Base-by-base conservation (phyloP, 1,140 invertebrate genomes). In the Danaus plexippus region DNA sequence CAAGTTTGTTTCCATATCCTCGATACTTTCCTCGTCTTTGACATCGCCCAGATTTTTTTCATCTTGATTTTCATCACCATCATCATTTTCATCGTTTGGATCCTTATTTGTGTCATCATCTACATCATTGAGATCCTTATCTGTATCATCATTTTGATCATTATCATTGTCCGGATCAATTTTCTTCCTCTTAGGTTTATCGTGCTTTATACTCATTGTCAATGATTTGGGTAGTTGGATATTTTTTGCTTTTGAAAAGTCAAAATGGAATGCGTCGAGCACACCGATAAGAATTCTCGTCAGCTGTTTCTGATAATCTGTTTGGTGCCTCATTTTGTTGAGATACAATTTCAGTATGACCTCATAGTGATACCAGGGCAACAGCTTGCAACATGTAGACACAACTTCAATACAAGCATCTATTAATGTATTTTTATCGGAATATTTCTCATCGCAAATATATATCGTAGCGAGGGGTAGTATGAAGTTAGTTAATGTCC, bases 201-300 rank as follows among this genome's bases (percentile, higher is more conserved):
- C 60, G 4, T 57, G 55, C 53, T 61, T 71, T 43, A 79, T 62
- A 64, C 67, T 77, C 56, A 60, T 71, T 59, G 64, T 72, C 58
- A 85, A 64, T 2, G 71, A 61, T 66, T 79, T 83, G 1, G 84
- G 81, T 11, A 85, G 43, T 52, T 83, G 78, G 52, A 87, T 76
- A 57, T 77, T 71, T 55, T 89, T 83, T 0, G 88, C 89, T 75
- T 92, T 91, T 0, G 90, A 91, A 32, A 98, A 82, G 89, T 98
- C 94, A 85, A 95, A 99, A 86, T 99, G 97, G 75, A 98, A 99
- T 1, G 93, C 91, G 82, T 98, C 94, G 32, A 99, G 85, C 53
- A 99, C 92, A 1, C 90, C 90, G 0, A 96, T 92, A 11, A 97
- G 87, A 44, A 98, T 90, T 64, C 94, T 92, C 1, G 95, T 92